These are phyloP conservation scores for Nothocercus nigrocapillus DNA, from an alignment of 2,113 vertebrate genomes.

Conservation along the genomic window DNA sequence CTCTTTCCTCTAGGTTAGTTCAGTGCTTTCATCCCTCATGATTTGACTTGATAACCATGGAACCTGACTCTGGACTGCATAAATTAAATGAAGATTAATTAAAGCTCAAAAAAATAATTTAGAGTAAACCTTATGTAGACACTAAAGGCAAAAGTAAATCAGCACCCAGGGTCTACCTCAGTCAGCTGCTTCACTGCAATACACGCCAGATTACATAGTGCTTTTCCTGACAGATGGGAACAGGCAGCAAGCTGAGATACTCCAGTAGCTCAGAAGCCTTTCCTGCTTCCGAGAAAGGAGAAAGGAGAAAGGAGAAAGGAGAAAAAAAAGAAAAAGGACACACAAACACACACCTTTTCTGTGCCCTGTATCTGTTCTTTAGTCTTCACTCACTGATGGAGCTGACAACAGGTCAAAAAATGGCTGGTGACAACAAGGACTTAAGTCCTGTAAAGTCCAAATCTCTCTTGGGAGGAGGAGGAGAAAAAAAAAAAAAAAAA, in stretches of 20 bases:
- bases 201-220: constrained; percentile 7
- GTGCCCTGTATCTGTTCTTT: no score
- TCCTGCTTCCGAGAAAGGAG: neutral
- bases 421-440: neutral
- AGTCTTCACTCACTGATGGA: neutral
- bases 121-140: constrained; percentile 18
- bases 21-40: neutral
- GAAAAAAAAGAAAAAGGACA: no score
- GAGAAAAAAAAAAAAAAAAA: no score
- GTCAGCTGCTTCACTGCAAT: neutral
- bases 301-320: no score
- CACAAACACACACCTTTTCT: no score
- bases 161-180: neutral
- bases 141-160: neutral
- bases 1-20: neutral
- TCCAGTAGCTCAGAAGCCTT: neutral
- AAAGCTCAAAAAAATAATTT: neutral
- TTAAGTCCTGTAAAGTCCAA: neutral
- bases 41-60: neutral
- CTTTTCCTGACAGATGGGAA: constrained; percentile 45
- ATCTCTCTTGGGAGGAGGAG: neutral
- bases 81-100: neutral
- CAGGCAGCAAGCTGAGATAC: neutral
- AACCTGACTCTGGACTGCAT: neutral
- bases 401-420: neutral